Base-by-base conservation (phyloP, 2,888 invertebrate species). In the Athalia rosae region DNA sequence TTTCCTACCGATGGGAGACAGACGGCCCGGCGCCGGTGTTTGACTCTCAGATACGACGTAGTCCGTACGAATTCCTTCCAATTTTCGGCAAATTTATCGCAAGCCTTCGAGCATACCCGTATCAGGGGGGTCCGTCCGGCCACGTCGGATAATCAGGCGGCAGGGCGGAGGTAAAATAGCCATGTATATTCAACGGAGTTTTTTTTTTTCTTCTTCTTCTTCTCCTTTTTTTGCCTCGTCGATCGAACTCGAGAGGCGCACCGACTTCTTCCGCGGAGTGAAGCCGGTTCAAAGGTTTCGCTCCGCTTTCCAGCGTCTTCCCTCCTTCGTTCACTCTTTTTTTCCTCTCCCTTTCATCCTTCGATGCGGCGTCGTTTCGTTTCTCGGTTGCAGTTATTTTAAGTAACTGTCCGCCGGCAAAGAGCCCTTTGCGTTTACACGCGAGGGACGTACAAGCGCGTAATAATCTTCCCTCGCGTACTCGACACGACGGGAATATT, bases 341-440 rank as follows among this genome's bases (percentile, higher is more conserved):
- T 11, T 41, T n/a, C 41, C 15, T 62, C 62, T n/a, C 48, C 45
- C 66, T 48, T 45, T 66, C 28, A 28, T 28, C 28, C 28, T 28
- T 28, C 28, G 28, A 28, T 28, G 28, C 28, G 28, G 28, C 48
- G 66, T 48, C 48, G n/a, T n/a, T 48, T 66, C 53, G n/a, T 50
- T n/a, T 69, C 41, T 45, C 45, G 71, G 13, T 45, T 56, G 43
- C 56, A 11, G 71, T 71, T 71, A 56, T 71, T 71, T 71, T 58
- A 58, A 45, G 58, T 56, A 58, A 45, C 71, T 58, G 41, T 71
- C 7, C 13, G n/a, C 53, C 53, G n/a, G 53, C 53, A 53, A 53
- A 53, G 53, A n/a, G 53, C 53, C 9, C 11, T 45, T 4, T 43
- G n/a, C n/a, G 45, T 63, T 45, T 8, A 28, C 11, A 28, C n/a